Base-by-base conservation (phyloP, 2,888 invertebrate genomes). In the Acleris sparsana region DNA sequence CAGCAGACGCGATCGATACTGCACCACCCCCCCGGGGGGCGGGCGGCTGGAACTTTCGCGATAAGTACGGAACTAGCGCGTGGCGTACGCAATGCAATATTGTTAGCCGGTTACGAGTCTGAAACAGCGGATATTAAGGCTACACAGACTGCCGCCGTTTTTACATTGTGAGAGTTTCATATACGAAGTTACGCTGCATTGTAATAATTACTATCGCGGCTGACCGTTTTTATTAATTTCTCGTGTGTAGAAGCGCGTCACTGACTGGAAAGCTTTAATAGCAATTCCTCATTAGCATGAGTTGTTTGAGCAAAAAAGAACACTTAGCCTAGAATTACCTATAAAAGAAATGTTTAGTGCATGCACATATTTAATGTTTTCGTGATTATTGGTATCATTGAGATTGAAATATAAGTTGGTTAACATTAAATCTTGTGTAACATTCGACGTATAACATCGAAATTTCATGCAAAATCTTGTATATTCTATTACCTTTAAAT, bases 61-160 rank as follows among this genome's bases (percentile, higher is more conserved):
- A 91, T 91, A 92, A 92, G 91, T 92, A 89, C 88, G 84, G 86
- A 91, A 91, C 90, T 90, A 92, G 87, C 92, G 92, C 90, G 92
- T 90, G 86, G 85, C 83, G 89, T 90, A 92, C 92, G 92, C 92
- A 92, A 89, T 85, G 89, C 92, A 92, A 92, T 92, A 92, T 91
- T 91, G 92, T 92, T 91, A 90, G 89, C 88, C 85, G 86, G 89
- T 89, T 90, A 87, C 87, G 88, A 90, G 89, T 84, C 86, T 89
- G 87, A 85, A 90, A 89, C 89, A 86, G 87, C 90, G 89, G 91
- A 90, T 90, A 91, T 91, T 90, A 92, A 89, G 89, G 88, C 89
- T 86, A 87, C 86, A 86, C 82, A 80, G 82, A 85, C 84, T 77
- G 80, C 76, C 80, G 82, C 80, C 83, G 84, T 89, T 89, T 89